phyloP scores from a whole-genome alignment of 2,888 invertebrate species.

The Apamea anceps region DNA sequence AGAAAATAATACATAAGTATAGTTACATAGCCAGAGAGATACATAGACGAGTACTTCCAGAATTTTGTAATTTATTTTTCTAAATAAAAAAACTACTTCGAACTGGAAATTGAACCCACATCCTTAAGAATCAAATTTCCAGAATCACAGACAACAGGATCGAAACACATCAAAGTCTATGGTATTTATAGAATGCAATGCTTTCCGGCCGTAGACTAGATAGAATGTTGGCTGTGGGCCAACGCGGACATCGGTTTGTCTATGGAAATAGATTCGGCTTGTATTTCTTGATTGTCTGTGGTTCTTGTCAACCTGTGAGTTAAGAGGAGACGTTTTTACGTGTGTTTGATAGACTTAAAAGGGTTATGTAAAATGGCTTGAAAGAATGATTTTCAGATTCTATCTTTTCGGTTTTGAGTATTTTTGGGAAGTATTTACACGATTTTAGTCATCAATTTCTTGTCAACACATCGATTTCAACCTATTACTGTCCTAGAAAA shows the following conservation, averaged over 20 bases:
- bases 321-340: slow-evolving; percentile 38
- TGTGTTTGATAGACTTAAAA: slow-evolving; percentile 25
- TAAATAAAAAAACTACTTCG: background rate
- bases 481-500: background rate
- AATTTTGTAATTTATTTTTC: background rate
- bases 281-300: slow-evolving; percentile 70
- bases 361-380: background rate
- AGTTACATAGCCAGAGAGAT: background rate
- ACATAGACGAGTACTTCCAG: background rate
- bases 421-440: background rate
- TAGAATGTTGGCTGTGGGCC: slow-evolving; percentile 71
- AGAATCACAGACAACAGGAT: slow-evolving; percentile 66
- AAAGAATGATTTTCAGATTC: background rate
- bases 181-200: slow-evolving; percentile 74
- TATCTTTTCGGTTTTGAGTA: background rate
- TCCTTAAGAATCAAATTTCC: slow-evolving; percentile 66
- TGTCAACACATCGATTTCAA: background rate
- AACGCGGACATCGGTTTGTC: slow-evolving; percentile 68
- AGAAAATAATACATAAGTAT: too few relatives aligned
- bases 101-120: slow-evolving; percentile 40
- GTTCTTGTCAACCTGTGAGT: slow-evolving; percentile 67
- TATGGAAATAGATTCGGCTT: slow-evolving; percentile 72
- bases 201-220: slow-evolving; percentile 75
- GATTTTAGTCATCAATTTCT: background rate
- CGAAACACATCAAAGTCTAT: slow-evolving; percentile 76